A percentile compares a stretch with the other conserved stretches of the same genome.
These are phyloP conservation scores for Axis porcinus DNA, from an alignment of 2,113 vertebrate genomes.

Conservation along the genomic window DNA sequence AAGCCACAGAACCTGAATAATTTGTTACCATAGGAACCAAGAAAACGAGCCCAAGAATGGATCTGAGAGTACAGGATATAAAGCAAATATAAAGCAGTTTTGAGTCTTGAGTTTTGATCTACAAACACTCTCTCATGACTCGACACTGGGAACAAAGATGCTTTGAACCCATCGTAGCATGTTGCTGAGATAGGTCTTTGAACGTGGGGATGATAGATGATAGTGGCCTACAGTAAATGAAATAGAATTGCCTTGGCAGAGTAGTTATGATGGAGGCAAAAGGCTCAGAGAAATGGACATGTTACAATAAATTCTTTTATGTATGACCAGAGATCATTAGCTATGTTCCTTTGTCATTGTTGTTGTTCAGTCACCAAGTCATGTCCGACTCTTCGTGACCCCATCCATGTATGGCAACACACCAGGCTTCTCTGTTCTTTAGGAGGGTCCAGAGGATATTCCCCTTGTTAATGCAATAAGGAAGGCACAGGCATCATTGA, in stretches of 20 bases:
- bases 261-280: neutral
- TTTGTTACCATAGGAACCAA: neutral
- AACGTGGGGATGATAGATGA: neutral
- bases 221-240: neutral
- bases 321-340: neutral
- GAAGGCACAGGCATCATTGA: neutral
- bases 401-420: neutral
- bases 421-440: neutral
- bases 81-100: neutral
- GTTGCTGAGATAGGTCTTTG: neutral
- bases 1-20: neutral
- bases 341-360: neutral
- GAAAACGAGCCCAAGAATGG: neutral
- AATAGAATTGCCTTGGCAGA: neutral
- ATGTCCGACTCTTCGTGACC: neutral
- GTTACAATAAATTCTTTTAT: neutral
- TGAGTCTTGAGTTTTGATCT: neutral
- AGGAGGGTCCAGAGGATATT: neutral
- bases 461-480: neutral
- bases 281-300: neutral
- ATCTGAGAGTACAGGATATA: neutral
- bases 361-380: neutral
- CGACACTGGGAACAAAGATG: neutral
- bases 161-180: neutral
- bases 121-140: neutral